Percentiles rank a stretch among this genome's conserved stretches.
These are phyloP conservation scores for Chrysochloris asiatica DNA, from an alignment of 2,113 vertebrate species.

Conservation along the genomic window DNA sequence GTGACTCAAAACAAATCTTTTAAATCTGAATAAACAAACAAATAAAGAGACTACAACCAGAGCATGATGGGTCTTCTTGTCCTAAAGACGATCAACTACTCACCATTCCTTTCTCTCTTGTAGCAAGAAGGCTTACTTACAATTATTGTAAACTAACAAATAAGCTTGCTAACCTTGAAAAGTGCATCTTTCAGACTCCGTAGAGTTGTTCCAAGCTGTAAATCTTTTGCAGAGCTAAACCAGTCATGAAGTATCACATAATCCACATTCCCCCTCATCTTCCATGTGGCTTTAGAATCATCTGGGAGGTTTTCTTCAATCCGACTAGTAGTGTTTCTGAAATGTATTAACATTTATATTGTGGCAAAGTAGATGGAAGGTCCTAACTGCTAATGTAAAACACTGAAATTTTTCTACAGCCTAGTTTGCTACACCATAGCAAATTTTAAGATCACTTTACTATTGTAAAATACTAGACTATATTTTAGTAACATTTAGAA, in stretches of 20 bases:
- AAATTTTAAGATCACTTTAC: not conserved
- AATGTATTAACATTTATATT: conserved; percentile 70
- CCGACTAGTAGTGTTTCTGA: conserved; percentile 92
- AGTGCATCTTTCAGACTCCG: conserved; percentile 98
- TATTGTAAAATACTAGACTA: not conserved
- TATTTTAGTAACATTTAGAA: conserved; percentile 38
- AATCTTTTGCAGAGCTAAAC: conserved; percentile 93
- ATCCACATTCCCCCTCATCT: conserved; percentile 89
- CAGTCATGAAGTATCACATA: conserved; percentile 96
- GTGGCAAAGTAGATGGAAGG: not conserved
- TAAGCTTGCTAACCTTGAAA: conserved; percentile 89
- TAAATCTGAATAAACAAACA: not conserved
- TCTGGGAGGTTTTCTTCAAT: conserved; percentile 94
- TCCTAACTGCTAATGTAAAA: not conserved
- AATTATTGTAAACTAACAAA: conserved; percentile 23
- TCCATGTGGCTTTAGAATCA: conserved; percentile 91
- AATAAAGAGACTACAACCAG: conserved; percentile 3
- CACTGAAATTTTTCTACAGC: conserved; percentile 6
- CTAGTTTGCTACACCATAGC: not conserved
- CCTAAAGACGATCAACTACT: conserved; percentile 29
- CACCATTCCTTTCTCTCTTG: conserved; percentile 10
- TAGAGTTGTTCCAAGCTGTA: conserved; percentile 92
- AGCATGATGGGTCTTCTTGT: conserved; percentile 23
- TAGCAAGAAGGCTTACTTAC: not conserved
- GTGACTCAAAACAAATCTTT: conserved; percentile 44